Evolutionary conservation across 2,797 vertebrate species (phyloP), one percentile per base, ranked within the genome.

Genomic region (Parauchenoglanis ngamensis): DNA sequence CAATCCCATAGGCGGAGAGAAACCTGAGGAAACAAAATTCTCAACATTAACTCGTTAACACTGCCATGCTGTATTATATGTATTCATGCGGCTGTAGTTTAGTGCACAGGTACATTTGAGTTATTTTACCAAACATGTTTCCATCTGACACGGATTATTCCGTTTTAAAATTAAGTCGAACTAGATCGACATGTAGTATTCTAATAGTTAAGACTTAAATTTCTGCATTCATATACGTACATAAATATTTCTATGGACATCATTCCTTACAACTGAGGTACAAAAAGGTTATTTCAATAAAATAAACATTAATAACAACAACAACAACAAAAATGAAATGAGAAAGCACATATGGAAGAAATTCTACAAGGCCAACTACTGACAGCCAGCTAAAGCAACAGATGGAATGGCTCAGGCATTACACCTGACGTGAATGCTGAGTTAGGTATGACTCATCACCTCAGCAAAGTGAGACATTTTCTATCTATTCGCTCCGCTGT

Each of bases 1-100:
- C 7, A 91, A 79, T 21, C 88, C 93, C 23, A 89, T 83, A 57
- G 94, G 89, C 88, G 94, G 93, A 86, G 94, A 93, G 88, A 95
- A 94, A 86, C 81, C 95, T 96, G 79, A 2, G 13, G 46, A 17
- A 17, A 61, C 44, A 49, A 49, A 49, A 49, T 49, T 49, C 49
- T 49, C 49, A 40, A 40, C 40, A 40, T 40, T 40, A 40, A 40
- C 3, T 40, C 40, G 40, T 40, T 28, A 77, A 31, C 25, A 28
- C 28, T 40, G 25, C 54, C 19, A 79, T 79, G 76, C 54, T 56
- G 1, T 12, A 23, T 40, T 7, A 31, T 19, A 21, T 21, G 17
- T 57, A 56, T 57, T 78, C 35, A 1, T 3, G 15, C 1, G 31
- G 49, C 75, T 31, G 25, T 52, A 76, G 44, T n/a, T 75, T 75